Conservation (phyloP, 2,888 invertebrate genomes). For the Drosophila phalerata region DNA sequence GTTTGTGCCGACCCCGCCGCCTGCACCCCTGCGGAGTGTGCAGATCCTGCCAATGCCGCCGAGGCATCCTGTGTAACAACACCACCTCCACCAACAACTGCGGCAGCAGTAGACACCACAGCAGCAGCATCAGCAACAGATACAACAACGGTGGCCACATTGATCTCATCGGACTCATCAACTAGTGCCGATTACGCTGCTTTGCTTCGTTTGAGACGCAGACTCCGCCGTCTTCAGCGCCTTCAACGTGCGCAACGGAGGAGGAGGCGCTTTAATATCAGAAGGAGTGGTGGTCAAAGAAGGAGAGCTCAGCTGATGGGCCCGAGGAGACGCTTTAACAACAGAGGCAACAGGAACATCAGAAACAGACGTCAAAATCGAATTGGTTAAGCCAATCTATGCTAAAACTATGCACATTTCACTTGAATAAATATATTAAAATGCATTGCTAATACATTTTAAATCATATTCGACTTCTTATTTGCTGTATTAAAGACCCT, state of each 20-base stretch:
- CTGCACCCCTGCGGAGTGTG: constrained; percentile 5
- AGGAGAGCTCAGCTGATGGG: neutral
- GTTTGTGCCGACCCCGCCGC: neutral
- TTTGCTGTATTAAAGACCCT: neutral
- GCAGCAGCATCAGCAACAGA: neutral
- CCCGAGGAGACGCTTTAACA: neutral
- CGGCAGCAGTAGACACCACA: neutral
- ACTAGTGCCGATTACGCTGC: neutral
- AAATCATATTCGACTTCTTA: neutral
- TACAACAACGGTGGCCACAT: neutral
- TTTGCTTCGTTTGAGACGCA: neutral
- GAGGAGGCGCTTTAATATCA: neutral
- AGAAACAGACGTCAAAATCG: neutral
- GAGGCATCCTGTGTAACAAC: constrained; percentile 12
- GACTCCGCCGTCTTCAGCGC: neutral
- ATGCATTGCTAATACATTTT: constrained; percentile 8
- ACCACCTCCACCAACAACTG: neutral
- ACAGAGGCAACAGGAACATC: neutral
- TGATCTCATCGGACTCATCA: neutral
- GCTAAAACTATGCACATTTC: neutral
- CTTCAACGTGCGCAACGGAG: too few relatives aligned
- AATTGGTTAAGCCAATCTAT: neutral
- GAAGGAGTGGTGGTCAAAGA: neutral
- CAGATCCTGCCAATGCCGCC: neutral
- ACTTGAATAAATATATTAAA: constrained; percentile 7